Conservation (phyloP, 2,888 invertebrate genomes). For the Coelopa pilipes region DNA sequence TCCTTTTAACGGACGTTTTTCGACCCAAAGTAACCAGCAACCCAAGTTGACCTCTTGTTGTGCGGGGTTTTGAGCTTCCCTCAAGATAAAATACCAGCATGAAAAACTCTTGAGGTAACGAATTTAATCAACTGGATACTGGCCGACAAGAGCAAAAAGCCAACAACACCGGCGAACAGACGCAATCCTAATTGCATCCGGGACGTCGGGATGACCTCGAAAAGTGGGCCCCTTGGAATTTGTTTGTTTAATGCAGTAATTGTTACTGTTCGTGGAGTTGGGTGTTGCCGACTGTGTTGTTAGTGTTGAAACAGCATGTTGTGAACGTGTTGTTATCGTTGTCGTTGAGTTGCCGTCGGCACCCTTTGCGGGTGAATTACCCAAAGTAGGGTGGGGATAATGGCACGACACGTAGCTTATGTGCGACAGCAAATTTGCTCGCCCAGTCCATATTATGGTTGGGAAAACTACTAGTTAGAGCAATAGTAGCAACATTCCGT, state of each 20-base stretch:
- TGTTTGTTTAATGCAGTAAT: too few relatives aligned
- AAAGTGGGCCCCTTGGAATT: too few relatives aligned
- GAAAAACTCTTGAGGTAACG: neutral
- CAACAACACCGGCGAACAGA: neutral
- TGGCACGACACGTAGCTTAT: neutral
- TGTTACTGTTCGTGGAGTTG: too few relatives aligned
- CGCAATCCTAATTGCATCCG: neutral
- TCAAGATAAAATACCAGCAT: neutral
- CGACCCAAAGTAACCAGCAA: neutral
- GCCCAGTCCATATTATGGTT: neutral
- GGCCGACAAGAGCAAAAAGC: neutral
- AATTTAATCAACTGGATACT: neutral
- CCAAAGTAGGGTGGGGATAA: neutral
- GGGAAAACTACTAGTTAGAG: neutral
- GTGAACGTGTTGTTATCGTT: neutral
- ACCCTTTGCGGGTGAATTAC: too few relatives aligned
- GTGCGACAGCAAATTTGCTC: conserved; percentile 18
- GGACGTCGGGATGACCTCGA: neutral
- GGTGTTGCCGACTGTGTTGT: neutral
- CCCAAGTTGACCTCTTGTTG: conserved; percentile 22
- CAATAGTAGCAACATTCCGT: neutral
- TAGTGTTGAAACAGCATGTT: neutral
- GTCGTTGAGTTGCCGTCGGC: neutral
- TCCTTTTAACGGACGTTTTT: too few relatives aligned
- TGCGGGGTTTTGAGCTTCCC: conserved; percentile 5